phyloP scores from a whole-genome alignment of 2,888 invertebrate genomes.

The Tortricodes alternella region DNA sequence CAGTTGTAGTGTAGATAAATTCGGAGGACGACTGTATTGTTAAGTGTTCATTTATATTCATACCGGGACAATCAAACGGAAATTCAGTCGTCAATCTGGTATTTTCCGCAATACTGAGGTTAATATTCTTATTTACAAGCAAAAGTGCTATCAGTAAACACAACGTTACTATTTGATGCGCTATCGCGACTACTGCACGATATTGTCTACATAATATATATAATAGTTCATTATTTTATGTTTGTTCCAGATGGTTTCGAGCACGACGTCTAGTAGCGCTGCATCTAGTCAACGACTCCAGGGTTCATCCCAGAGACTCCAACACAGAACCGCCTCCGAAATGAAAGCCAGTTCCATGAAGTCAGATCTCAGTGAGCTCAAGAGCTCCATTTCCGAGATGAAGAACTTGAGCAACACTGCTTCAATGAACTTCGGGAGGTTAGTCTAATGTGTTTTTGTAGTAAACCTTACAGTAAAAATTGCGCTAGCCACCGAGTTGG shows the following conservation, averaged over 20 bases:
- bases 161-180: constrained; percentile 24
- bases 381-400: constrained; percentile 94
- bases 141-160: constrained; percentile 29
- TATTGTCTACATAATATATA: constrained; percentile 33
- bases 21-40: constrained; percentile 52
- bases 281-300: constrained; percentile 83
- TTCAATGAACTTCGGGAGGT: constrained; percentile 75
- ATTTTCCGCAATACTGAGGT: constrained; percentile 35
- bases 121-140: constrained; percentile 41
- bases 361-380: constrained; percentile 89
- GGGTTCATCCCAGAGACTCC: constrained; percentile 81
- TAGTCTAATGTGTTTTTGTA: constrained; percentile 36
- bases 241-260: constrained; percentile 77
- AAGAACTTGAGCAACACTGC: constrained; percentile 85
- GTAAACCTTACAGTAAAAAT: constrained; percentile 31
- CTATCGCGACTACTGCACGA: constrained; percentile 10
- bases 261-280: constrained; percentile 83
- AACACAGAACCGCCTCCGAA: constrained; percentile 85
- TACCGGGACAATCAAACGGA: constrained; percentile 30
- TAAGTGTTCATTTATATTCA: constrained; percentile 33
- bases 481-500: constrained; percentile 32
- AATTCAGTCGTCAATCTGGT: constrained; percentile 1
- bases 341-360: constrained; percentile 92
- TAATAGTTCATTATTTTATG: constrained; percentile 26
- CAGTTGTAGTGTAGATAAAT: constrained; percentile 74